phyloP scores from a whole-genome alignment of 2,797 vertebrate species.

The Serranus cabrilla region DNA sequence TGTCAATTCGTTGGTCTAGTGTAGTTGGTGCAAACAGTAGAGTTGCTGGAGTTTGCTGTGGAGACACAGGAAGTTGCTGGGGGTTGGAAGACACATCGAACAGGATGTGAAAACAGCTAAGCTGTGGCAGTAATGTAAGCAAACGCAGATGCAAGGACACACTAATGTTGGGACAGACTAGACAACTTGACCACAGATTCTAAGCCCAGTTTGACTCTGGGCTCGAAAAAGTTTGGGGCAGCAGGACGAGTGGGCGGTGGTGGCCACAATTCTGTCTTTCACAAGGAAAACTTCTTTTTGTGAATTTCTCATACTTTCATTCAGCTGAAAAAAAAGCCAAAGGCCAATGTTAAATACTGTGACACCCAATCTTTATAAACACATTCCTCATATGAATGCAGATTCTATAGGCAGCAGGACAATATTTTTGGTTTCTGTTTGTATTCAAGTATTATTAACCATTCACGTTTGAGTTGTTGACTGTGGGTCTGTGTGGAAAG shows the following conservation, averaged over 20 bases:
- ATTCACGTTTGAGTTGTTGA: too few species aligned
- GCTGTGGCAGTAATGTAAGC: slow-evolving; percentile 37
- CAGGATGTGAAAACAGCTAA: slow-evolving; percentile 83
- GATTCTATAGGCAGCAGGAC: too few species aligned
- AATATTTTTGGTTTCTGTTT: too few species aligned
- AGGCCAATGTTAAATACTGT: neutral
- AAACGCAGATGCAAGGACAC: slow-evolving; percentile 24
- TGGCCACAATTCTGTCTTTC: neutral
- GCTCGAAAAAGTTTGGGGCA: neutral
- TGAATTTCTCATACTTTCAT: neutral
- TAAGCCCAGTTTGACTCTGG: neutral
- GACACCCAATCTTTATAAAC: neutral
- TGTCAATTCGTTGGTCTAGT: neutral
- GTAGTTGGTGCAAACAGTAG: slow-evolving; percentile 26
- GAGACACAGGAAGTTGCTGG: slow-evolving; percentile 84
- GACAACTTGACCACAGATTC: neutral
- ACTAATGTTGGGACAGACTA: slow-evolving; percentile 34
- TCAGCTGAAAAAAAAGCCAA: neutral
- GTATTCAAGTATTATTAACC: too few species aligned
- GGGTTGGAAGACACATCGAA: slow-evolving; percentile 81
- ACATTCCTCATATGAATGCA: too few species aligned
- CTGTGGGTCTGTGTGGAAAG: too few species aligned
- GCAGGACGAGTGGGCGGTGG: neutral
- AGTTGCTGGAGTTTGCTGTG: slow-evolving; percentile 66
- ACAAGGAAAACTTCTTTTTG: neutral